Conservation (phyloP, 35 echinoderm and acorn worm genomes). For the Apostichopus parvimensis region DNA sequence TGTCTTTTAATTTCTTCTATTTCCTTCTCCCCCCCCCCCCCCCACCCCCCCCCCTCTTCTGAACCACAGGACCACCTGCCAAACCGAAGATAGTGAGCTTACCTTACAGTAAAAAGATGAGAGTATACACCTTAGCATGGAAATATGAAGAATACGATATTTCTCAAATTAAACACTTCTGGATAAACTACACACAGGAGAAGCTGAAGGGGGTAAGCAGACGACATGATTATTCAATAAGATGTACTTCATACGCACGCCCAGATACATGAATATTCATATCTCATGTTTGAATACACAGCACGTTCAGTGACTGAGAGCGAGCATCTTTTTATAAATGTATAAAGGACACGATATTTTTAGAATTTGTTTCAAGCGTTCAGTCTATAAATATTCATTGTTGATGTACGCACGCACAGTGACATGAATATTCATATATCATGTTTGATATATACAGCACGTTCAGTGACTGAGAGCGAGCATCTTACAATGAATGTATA, state of each 20-base stretch:
- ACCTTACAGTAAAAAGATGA: neutral
- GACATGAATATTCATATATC: no score
- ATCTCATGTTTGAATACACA: neutral
- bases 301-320: no score
- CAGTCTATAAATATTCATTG: no score
- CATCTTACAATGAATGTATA: no score
- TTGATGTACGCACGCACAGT: no score
- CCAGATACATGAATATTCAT: neutral
- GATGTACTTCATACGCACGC: neutral
- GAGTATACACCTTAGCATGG: constrained; percentile 22
- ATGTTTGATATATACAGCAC: neutral
- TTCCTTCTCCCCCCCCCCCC: neutral
- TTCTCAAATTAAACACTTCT: neutral
- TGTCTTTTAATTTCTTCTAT: neutral
- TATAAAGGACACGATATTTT: no score
- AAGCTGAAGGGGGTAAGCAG: neutral
- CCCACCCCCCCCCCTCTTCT: neutral
- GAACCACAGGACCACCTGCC: neutral
- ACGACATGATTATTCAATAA: neutral
- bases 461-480: no score
- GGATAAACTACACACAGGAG: constrained; percentile 5
- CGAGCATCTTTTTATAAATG: no score
- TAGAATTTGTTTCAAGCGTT: no score
- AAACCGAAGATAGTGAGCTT: constrained; percentile 17
- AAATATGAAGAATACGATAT: constrained; percentile 30